Percentiles rank a stretch among this genome's conserved stretches.
Conservation (phyloP, 2,797 vertebrate genomes). For the Thunnus albacares region DNA sequence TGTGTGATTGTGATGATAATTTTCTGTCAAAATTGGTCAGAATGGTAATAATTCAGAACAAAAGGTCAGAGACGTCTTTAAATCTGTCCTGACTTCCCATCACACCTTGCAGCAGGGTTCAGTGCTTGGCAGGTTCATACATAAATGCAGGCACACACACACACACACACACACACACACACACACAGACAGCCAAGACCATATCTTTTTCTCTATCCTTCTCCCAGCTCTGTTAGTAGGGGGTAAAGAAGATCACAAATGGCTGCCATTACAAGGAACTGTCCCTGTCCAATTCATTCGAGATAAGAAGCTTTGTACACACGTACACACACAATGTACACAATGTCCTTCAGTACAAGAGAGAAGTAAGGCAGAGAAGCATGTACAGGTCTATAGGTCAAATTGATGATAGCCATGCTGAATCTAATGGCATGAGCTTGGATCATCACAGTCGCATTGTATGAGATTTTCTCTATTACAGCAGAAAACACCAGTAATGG, state of each 20-base stretch:
- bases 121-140: slow-evolving; percentile 23
- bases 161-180: neutral
- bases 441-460: slow-evolving; percentile 39
- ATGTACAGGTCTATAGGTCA: slow-evolving; percentile 26
- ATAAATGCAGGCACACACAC: neutral
- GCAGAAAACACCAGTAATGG: slow-evolving; percentile 48
- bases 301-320: slow-evolving; percentile 30
- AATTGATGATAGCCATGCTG: slow-evolving; percentile 29
- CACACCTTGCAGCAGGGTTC: slow-evolving; percentile 18
- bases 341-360: slow-evolving; percentile 25
- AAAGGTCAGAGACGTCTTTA: slow-evolving; percentile 1
- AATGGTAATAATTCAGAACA: neutral
- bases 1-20: slow-evolving; percentile 8
- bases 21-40: neutral
- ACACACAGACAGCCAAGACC: neutral
- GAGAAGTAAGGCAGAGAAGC: neutral
- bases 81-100: slow-evolving; percentile 24
- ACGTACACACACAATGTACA: slow-evolving; percentile 10
- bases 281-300: slow-evolving; percentile 28
- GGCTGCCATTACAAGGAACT: slow-evolving; percentile 41
- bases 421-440: slow-evolving; percentile 42
- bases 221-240: slow-evolving; percentile 1
- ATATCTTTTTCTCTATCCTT: slow-evolving; percentile 12
- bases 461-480: slow-evolving; percentile 49
- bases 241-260: slow-evolving; percentile 47